A percentile compares a stretch with the other conserved stretches of the same genome.
Conservation (phyloP, 2,113 vertebrate species). For the Porphyrio hochstetteri region DNA sequence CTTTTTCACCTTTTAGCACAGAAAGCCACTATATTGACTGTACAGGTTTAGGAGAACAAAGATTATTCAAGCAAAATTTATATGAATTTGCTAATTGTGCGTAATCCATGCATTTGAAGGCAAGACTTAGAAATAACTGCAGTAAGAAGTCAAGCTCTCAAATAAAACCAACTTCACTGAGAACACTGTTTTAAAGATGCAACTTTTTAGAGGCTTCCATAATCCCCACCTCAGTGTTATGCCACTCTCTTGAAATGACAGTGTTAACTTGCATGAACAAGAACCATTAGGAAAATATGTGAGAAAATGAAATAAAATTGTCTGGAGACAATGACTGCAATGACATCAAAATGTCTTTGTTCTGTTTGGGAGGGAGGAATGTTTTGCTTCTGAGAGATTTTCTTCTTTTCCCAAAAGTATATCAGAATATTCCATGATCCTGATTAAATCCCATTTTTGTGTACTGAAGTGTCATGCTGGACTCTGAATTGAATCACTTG, state of each 20-base stretch:
- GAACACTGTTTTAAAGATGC: not conserved
- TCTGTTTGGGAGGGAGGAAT: not conserved
- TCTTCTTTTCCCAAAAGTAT: not conserved
- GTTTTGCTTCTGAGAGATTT: not conserved
- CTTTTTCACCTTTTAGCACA: conserved; percentile 22
- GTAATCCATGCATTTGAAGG: not conserved
- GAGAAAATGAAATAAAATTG: not conserved
- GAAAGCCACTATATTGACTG: not conserved
- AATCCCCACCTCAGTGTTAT: not conserved
- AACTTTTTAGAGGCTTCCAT: not conserved
- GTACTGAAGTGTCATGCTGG: not conserved
- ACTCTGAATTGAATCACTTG: not conserved
- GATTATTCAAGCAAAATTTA: not conserved
- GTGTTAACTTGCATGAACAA: not conserved
- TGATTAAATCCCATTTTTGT: not conserved
- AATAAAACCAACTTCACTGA: not conserved
- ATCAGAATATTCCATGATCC: not conserved
- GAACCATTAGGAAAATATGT: not conserved
- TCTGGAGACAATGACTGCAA: not conserved
- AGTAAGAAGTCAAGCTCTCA: not conserved
- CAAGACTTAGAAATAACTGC: not conserved
- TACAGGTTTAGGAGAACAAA: not conserved
- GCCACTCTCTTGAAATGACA: not conserved
- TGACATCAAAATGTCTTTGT: not conserved
- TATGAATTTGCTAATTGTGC: not conserved